Evolutionary conservation across 2,113 vertebrate genomes (phyloP).

Genomic region (Ailuropoda melanoleuca): DNA sequence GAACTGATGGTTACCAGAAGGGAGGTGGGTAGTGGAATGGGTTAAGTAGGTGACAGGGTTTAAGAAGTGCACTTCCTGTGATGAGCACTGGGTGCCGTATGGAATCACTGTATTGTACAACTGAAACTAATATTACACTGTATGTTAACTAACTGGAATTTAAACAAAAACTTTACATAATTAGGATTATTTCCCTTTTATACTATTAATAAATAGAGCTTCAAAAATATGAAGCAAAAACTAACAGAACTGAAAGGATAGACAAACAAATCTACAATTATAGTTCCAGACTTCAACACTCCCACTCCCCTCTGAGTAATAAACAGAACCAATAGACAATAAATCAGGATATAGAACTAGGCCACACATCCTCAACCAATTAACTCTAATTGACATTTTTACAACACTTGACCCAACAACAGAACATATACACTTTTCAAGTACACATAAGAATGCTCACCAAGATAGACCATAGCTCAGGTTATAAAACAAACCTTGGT

Average conservation of each 20-base stretch:
- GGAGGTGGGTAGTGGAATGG: background rate
- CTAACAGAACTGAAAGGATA: background rate
- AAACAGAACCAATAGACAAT: background rate
- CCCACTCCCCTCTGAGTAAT: background rate
- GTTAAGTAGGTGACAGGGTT: background rate
- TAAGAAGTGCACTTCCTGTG: background rate
- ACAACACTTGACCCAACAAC: background rate
- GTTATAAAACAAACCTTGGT: background rate
- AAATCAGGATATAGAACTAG: background rate
- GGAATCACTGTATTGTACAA: background rate
- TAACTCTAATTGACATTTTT: background rate
- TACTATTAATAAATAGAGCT: too few relatives aligned
- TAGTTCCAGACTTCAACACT: background rate
- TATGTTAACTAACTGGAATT: background rate
- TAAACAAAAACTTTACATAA: background rate
- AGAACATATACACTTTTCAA: background rate
- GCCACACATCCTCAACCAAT: background rate
- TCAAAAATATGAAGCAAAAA: background rate
- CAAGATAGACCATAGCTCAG: background rate
- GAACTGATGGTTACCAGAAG: background rate
- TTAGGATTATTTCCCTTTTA: too few relatives aligned
- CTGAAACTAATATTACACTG: background rate
- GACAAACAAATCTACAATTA: background rate
- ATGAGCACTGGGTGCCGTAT: background rate
- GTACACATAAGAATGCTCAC: background rate